phyloP scores from a whole-genome alignment of 2,113 vertebrate genomes.

The Oncorhynchus gorbuscha region DNA sequence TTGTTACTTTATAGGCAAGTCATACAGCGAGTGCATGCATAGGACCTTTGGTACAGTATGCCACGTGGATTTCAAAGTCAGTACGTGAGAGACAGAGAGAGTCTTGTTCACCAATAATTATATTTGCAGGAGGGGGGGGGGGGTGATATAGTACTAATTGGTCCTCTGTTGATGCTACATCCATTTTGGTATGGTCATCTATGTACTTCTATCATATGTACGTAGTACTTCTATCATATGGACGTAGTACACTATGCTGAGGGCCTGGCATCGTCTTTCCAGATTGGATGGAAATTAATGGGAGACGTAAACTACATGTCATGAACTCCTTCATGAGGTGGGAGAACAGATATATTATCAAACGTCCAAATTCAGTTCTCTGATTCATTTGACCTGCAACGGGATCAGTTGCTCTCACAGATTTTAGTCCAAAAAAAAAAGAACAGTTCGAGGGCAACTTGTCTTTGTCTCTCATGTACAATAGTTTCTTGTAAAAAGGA shows the following conservation, averaged over 20 bases:
- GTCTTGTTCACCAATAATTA: constrained; percentile 28
- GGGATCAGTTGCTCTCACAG: not conserved
- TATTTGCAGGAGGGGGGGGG: constrained; percentile 11
- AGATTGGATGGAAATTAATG: constrained; percentile 59
- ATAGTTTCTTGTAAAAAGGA: constrained; percentile 42
- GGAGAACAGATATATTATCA: not conserved
- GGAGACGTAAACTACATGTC: constrained; percentile 64
- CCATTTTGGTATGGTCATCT: constrained; percentile 51
- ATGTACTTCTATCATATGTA: constrained; percentile 19
- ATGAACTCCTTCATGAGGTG: constrained; percentile 38
- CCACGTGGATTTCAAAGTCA: constrained; percentile 32
- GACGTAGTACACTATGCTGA: not conserved
- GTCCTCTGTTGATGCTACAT: constrained; percentile 57
- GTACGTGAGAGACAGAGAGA: constrained; percentile 64
- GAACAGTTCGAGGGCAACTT: not conserved
- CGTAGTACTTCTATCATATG: constrained; percentile 16
- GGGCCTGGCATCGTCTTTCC: constrained; percentile 54
- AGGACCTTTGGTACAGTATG: constrained; percentile 53
- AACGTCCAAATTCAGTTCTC: not conserved
- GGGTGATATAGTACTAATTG: constrained; percentile 30
- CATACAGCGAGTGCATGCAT: constrained; percentile 59
- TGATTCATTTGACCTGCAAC: not conserved
- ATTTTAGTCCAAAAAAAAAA: not conserved
- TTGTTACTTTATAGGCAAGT: constrained; percentile 54
- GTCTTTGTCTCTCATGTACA: constrained; percentile 62